Evolutionary conservation across 2,797 vertebrate species (phyloP).

Genomic region (Crypturellus tataupa): DNA sequence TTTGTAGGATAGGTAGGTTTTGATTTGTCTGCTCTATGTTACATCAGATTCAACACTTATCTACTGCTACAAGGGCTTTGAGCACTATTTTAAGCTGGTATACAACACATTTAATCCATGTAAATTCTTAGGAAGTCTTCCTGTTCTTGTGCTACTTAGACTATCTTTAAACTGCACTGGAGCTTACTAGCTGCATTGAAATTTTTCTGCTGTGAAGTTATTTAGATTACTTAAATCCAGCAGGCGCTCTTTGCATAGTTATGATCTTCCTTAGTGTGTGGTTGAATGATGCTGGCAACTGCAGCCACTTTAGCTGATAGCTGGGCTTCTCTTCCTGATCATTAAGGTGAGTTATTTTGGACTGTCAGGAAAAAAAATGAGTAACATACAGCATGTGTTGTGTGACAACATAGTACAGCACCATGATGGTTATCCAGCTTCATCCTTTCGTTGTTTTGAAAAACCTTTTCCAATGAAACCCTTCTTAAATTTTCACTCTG

Average conservation of each 20-base stretch:
- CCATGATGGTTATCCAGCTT: background rate
- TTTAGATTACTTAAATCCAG: background rate
- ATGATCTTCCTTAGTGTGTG: background rate
- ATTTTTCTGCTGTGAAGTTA: background rate
- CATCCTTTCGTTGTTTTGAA: background rate
- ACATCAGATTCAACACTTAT: background rate
- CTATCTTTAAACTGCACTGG: background rate
- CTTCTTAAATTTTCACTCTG: slow-evolving; percentile 40
- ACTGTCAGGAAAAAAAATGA: background rate
- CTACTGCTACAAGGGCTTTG: background rate
- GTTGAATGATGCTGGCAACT: background rate
- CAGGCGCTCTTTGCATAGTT: background rate
- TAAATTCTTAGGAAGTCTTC: background rate
- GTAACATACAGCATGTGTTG: background rate
- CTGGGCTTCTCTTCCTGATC: background rate
- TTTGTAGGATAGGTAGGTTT: background rate
- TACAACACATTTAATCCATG: background rate
- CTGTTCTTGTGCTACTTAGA: background rate
- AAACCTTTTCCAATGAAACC: slow-evolving; percentile 27
- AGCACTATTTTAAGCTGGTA: background rate
- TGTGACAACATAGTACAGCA: background rate
- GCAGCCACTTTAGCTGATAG: background rate
- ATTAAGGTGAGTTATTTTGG: background rate
- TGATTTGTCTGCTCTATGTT: background rate
- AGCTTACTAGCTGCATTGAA: background rate